Conservation (phyloP, 1,140 invertebrate species). For the Aphelenchoides besseyi region DNA sequence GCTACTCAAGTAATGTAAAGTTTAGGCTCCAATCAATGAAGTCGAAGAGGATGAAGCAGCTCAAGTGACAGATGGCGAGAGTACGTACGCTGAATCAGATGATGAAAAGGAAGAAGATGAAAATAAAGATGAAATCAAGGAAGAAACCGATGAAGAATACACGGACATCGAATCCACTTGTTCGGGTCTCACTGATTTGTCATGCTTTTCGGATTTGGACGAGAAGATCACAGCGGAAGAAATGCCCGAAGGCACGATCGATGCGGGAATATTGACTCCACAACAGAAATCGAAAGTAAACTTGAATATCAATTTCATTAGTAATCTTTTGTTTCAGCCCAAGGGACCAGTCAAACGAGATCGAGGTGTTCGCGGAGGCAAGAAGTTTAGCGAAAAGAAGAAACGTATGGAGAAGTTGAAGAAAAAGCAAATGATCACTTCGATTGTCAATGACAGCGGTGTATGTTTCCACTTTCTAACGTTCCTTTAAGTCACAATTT, state of each 20-base stretch:
- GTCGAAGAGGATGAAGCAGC: slow-evolving; percentile 44
- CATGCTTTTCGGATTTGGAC: slow-evolving; percentile 46
- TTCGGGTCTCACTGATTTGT: slow-evolving; percentile 50
- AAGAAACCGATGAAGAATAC: slow-evolving; percentile 33
- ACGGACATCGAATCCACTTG: slow-evolving; percentile 51
- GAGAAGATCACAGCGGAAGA: slow-evolving; percentile 34
- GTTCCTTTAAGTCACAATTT: slow-evolving; percentile 1
- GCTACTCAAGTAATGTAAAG: slow-evolving; percentile 7
- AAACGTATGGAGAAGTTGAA: slow-evolving; percentile 39
- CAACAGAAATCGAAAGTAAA: slow-evolving; percentile 30
- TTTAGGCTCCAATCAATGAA: slow-evolving; percentile 53
- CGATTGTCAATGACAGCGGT: slow-evolving; percentile 19
- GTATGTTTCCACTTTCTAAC: slow-evolving; percentile 7
- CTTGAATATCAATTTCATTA: not conserved
- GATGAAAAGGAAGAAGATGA: slow-evolving; percentile 40
- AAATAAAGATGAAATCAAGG: slow-evolving; percentile 38
- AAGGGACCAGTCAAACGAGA: not conserved
- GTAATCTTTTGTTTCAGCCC: not conserved
- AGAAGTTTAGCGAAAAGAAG: slow-evolving; percentile 47
- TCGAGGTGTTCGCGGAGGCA: slow-evolving; percentile 26
- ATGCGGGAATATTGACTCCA: slow-evolving; percentile 27
- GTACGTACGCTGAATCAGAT: slow-evolving; percentile 14
- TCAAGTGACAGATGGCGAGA: slow-evolving; percentile 38
- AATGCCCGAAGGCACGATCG: slow-evolving; percentile 39
- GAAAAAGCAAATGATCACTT: slow-evolving; percentile 40